Evolutionary conservation across 2,888 invertebrate genomes (phyloP), one percentile per base, ranked within the genome.

Genomic region (Drosophila mulleri): DNA sequence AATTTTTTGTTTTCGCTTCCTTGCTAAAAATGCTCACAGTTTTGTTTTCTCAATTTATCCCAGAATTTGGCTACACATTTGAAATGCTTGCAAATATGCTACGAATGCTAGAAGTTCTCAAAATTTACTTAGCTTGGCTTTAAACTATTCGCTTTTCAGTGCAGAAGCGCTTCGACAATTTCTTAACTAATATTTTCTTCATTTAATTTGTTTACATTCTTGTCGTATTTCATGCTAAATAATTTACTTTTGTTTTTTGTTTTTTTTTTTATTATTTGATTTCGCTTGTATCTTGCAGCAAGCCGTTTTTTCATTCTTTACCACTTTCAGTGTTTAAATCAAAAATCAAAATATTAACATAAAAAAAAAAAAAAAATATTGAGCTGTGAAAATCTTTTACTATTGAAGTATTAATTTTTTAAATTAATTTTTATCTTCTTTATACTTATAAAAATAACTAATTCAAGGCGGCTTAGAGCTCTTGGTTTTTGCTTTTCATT

Each of bases 391-490:
- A 60, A 65, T 73, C 47, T 63, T 69, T 78, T 76, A 52, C 69
- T 77, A 75, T 75, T 78, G 67, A 79, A 78, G 48, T 72, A 80
- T 78, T 72, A 76, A 74, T 80, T 79, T 88, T 81, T 72, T 58
- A 84, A 82, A 80, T 71, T 73, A 73, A 74, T 72, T 75, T 71
- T 59, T 64, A 26, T 72, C 11, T 71, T 63, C 74, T 78, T 64
- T 79, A 73, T 78, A 82, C 74, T 82, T 86, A 85, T 75, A 90
- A 83, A 88, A 82, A 84, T 89, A 88, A 88, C 79, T 89, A 88
- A 90, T 84, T 84, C 78, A 89, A 90, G 87, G 82, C 87, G 85
- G 89, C 91, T 89, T 90, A 79, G 83, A 90, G 89, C 90, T 82
- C 84, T 78, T 76, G 81, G 73, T 80, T 85, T 86, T 81, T 81